Evolutionary conservation across 2,113 vertebrate species (phyloP).

Genomic region (Phalacrocorax aristotelis): DNA sequence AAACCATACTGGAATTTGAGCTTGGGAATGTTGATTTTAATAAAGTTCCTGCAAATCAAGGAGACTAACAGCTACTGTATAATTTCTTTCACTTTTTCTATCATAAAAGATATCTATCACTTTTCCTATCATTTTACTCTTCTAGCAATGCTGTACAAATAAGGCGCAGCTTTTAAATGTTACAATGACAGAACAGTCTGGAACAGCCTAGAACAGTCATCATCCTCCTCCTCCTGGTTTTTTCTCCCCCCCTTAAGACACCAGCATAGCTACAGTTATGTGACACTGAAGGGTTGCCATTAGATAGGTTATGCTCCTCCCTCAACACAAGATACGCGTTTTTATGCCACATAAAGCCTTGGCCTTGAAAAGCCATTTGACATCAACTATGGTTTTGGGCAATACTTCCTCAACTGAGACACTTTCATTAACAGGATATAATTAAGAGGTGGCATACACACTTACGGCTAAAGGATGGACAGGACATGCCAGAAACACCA

Average conservation of each 20-base stretch:
- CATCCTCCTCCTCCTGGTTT: not conserved
- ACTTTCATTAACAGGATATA: not conserved
- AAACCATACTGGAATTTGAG: conserved; percentile 23
- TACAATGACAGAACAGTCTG: not conserved
- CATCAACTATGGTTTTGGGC: not conserved
- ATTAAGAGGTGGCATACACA: not conserved
- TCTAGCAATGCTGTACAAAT: not conserved
- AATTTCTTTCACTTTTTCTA: not conserved
- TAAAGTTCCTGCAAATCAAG: conserved; percentile 49
- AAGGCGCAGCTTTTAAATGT: not conserved
- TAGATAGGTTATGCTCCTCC: not conserved
- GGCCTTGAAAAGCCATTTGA: not conserved
- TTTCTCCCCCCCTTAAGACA: not conserved
- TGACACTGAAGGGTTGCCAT: not conserved
- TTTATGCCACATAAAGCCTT: not conserved
- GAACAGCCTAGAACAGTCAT: not conserved
- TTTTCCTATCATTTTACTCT: not conserved
- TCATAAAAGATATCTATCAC: not conserved
- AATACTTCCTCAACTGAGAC: not conserved
- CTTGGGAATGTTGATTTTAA: conserved; percentile 2
- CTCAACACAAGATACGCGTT: not conserved
- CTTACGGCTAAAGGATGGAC: not conserved
- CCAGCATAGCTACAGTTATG: not conserved
- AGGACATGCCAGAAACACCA: not conserved
- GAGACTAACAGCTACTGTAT: conserved; percentile 42